Evolutionary conservation across 2,113 vertebrate species (phyloP).

Genomic region (Sapayoa aenigma): DNA sequence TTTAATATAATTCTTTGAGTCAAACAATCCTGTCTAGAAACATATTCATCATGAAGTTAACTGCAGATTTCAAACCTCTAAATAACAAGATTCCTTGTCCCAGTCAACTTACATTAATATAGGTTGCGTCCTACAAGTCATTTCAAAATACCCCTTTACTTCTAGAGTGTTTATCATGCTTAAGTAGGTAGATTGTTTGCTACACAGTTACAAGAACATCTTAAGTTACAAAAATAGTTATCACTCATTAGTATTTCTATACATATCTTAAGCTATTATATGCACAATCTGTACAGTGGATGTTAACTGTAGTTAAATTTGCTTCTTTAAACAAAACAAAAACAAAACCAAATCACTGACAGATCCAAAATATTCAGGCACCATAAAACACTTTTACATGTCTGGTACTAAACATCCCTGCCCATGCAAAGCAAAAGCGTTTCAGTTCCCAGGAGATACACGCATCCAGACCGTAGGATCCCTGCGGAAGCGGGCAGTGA

Average conservation of each 20-base stretch:
- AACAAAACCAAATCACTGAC: background rate
- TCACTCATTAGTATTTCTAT: constrained; percentile 66
- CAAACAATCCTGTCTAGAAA: constrained; percentile 21
- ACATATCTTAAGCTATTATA: constrained; percentile 50
- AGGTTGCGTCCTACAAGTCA: background rate
- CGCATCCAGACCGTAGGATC: background rate
- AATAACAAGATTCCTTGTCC: background rate
- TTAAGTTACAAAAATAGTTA: constrained; percentile 74
- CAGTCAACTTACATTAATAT: background rate
- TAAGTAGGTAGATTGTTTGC: constrained; percentile 53
- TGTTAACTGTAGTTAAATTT: constrained; percentile 54
- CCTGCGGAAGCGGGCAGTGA: background rate
- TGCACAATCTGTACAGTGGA: constrained; percentile 49
- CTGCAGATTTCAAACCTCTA: background rate
- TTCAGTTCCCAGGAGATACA: background rate
- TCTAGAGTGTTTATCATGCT: constrained; percentile 70
- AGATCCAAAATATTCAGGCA: background rate
- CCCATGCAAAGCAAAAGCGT: background rate
- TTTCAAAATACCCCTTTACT: background rate
- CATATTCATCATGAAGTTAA: background rate
- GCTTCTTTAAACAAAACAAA: constrained; percentile 15
- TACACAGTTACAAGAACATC: constrained; percentile 68
- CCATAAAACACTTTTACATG: background rate
- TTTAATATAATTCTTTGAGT: constrained; percentile 36
- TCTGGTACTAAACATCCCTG: background rate